Percentiles rank a stretch among this genome's conserved stretches.
phyloP scores from a whole-genome alignment of 1,140 invertebrate genomes.

The Brachionus angularis region DNA sequence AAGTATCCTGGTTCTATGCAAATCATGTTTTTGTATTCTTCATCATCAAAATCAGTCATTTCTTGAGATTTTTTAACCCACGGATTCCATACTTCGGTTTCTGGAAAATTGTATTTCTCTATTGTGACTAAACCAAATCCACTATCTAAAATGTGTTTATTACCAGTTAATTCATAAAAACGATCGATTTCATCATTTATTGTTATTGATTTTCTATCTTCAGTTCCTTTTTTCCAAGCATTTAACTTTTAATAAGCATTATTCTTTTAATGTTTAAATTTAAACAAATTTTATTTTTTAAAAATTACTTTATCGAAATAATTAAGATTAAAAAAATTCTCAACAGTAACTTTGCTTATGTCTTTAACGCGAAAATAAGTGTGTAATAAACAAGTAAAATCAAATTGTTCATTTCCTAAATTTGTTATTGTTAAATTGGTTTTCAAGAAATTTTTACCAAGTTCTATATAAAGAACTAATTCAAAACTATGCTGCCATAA shows the following conservation, averaged over 20 bases:
- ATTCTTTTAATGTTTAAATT: no score
- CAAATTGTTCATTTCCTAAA: constrained; percentile 73
- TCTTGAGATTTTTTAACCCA: constrained; percentile 85
- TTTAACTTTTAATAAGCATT: no score
- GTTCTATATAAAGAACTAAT: constrained; percentile 71
- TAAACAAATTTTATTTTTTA: no score
- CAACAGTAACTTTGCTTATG: constrained; percentile 80
- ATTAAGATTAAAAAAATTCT: constrained; percentile 80
- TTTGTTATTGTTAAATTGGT: constrained; percentile 49
- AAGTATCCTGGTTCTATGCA: constrained; percentile 89
- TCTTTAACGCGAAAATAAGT: constrained; percentile 93
- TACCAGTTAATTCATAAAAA: constrained; percentile 84
- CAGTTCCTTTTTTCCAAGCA: constrained; percentile 74
- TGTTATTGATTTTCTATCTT: constrained; percentile 78
- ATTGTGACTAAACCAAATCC: constrained; percentile 83
- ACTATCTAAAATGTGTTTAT: constrained; percentile 84
- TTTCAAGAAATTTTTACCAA: constrained; percentile 67
- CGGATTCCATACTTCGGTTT: constrained; percentile 92
- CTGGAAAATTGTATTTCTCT: constrained; percentile 86
- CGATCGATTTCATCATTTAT: constrained; percentile 81
- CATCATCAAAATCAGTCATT: constrained; percentile 86
- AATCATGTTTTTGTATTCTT: constrained; percentile 88
- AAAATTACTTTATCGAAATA: constrained; percentile 84
- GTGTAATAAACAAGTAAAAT: constrained; percentile 84
- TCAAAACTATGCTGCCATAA: constrained; percentile 81